Evolutionary conservation across 2,113 vertebrate species (phyloP).

Genomic region (Sinocyclocheilus anshuiensis): DNA sequence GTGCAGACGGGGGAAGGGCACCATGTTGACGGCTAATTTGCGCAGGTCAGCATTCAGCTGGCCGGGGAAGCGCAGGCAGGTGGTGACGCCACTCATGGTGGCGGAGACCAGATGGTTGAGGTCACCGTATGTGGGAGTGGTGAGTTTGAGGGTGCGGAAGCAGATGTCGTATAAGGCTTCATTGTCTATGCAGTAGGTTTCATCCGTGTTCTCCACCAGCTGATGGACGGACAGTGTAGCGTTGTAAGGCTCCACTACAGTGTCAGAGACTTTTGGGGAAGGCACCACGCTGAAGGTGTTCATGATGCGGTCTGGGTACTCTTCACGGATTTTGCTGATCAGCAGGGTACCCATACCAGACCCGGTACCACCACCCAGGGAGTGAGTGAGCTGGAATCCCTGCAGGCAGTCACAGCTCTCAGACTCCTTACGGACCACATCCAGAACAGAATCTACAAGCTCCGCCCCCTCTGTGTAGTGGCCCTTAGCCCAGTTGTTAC

Average conservation of each 20-base stretch:
- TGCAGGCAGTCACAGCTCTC: constrained; percentile 94
- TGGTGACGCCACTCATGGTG: constrained; percentile 93
- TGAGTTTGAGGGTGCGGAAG: constrained; percentile 92
- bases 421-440: constrained; percentile 89
- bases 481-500: constrained; percentile 95
- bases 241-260: constrained; percentile 91
- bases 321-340: constrained; percentile 93
- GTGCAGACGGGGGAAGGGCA: constrained; percentile 90
- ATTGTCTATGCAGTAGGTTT: constrained; percentile 93
- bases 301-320: constrained; percentile 93
- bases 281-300: constrained; percentile 94
- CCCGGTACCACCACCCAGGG: constrained; percentile 87
- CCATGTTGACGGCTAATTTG: constrained; percentile 92
- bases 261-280: constrained; percentile 92
- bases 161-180: constrained; percentile 93
- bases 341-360: constrained; percentile 92
- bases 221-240: constrained; percentile 90
- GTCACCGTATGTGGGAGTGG: constrained; percentile 90
- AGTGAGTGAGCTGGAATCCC: constrained; percentile 94
- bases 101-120: constrained; percentile 91
- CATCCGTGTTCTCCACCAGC: constrained; percentile 91
- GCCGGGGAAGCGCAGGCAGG: constrained; percentile 89
- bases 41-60: constrained; percentile 91
- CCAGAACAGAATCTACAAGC: constrained; percentile 89
- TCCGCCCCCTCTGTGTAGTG: constrained; percentile 93